Percentiles rank a stretch among this genome's conserved stretches.
Evolutionary conservation across 2,113 vertebrate genomes (phyloP).

Genomic region (Myodes glareolus): DNA sequence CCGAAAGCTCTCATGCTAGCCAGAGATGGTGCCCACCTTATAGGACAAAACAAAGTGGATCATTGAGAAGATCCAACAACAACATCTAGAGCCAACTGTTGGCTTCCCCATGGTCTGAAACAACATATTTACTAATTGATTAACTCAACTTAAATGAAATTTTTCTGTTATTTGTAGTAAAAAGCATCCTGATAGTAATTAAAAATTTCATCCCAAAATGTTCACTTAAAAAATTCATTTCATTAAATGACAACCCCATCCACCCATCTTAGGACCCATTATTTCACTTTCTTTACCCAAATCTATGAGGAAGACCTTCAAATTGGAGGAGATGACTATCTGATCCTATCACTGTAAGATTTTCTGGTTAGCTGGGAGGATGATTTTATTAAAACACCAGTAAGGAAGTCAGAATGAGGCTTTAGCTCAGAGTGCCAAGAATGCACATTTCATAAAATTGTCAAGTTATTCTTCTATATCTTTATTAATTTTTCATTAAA

Average conservation of each 20-base stretch:
- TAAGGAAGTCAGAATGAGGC: background rate
- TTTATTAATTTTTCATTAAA: constrained; percentile 16
- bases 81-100: background rate
- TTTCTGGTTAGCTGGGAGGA: background rate
- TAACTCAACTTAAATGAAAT: background rate
- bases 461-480: background rate
- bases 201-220: background rate
- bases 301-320: background rate
- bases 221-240: background rate
- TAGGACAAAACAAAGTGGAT: background rate
- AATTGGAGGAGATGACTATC: background rate
- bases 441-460: background rate
- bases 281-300: background rate
- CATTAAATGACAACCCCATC: background rate
- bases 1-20: background rate
- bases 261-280: background rate
- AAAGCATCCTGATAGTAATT: background rate
- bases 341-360: background rate
- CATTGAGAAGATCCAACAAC: background rate
- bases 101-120: background rate
- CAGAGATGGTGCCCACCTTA: background rate
- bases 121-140: background rate
- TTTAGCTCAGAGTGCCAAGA: background rate
- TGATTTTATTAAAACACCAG: background rate
- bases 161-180: constrained; percentile 13